A percentile compares a stretch with the other conserved stretches of the same genome.
phyloP scores from a whole-genome alignment of 2,797 vertebrate species.

The Helicolenus hilgendorfi region DNA sequence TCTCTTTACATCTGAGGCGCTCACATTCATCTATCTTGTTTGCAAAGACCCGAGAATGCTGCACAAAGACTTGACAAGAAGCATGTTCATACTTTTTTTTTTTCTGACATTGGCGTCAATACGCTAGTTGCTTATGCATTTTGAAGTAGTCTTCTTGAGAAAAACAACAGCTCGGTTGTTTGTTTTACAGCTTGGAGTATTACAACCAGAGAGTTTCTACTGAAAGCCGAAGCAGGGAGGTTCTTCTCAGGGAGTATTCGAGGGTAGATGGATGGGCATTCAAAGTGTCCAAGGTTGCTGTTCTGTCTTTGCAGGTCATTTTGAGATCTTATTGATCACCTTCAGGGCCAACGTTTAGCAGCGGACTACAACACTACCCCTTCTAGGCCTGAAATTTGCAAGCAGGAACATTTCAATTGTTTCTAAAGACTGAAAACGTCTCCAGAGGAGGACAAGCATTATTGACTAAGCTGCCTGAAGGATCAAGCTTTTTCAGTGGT shows the following conservation, averaged over 20 bases:
- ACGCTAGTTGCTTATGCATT: not conserved
- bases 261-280: not conserved
- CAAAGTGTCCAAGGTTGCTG: not conserved
- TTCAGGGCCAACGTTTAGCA: not conserved
- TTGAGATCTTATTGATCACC: not conserved
- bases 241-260: not conserved
- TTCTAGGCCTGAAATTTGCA: not conserved
- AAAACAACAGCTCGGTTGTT: not conserved
- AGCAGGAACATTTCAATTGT: not conserved
- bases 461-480: not conserved
- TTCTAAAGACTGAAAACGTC: not conserved
- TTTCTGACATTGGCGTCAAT: not conserved
- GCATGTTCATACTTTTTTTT: not conserved
- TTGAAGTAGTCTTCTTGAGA: not conserved
- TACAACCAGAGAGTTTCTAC: not conserved
- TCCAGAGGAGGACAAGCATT: not conserved
- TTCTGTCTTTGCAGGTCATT: not conserved
- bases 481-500: not conserved
- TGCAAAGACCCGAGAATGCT: not conserved
- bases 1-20: not conserved
- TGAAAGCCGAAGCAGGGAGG: not conserved
- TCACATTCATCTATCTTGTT: not conserved
- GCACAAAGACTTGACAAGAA: not conserved
- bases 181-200: not conserved
- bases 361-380: not conserved